phyloP scores from a whole-genome alignment of 2,888 invertebrate genomes.

The Trichopria drosophilae region DNA sequence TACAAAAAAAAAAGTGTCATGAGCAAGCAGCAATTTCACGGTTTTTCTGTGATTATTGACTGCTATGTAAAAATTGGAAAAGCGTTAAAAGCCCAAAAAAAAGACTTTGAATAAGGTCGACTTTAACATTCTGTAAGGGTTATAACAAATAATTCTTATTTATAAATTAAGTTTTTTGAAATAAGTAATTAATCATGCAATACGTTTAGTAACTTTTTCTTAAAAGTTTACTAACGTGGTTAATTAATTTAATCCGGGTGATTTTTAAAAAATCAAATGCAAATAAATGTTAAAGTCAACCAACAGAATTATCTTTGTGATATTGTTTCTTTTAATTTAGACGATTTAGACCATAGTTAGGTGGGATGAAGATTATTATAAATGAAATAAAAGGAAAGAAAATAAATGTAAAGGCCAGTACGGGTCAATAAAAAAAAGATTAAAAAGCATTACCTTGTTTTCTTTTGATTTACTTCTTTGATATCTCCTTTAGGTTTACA shows the following conservation, averaged over 20 bases:
- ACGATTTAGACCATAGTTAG: slow-evolving; percentile 23
- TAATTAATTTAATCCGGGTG: no score
- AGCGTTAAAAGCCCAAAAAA: no score
- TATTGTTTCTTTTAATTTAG: slow-evolving; percentile 30
- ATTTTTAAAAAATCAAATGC: no score
- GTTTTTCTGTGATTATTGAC: slow-evolving; percentile 18
- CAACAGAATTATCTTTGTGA: slow-evolving; percentile 30
- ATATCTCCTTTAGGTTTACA: slow-evolving; percentile 35
- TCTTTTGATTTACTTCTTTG: slow-evolving; percentile 9
- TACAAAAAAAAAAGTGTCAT: slow-evolving; percentile 17
- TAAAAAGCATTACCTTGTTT: slow-evolving; percentile 31
- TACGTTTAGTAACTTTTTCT: no score
- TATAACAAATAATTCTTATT: no score
- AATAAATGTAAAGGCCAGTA: slow-evolving; percentile 47
- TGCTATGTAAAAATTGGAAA: no score
- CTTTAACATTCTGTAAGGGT: no score
- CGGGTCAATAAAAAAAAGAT: slow-evolving; percentile 49
- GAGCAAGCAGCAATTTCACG: slow-evolving; percentile 5
- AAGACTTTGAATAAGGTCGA: no score
- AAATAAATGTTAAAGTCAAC: no score
- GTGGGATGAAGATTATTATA: slow-evolving; percentile 8
- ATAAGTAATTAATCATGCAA: no score
- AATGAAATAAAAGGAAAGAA: slow-evolving; percentile 31
- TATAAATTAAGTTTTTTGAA: no score
- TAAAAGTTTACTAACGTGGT: no score